Evolutionary conservation across 2,797 vertebrate species (phyloP), one percentile per base, ranked within the genome.

Genomic region (Margarornis squamiger): DNA sequence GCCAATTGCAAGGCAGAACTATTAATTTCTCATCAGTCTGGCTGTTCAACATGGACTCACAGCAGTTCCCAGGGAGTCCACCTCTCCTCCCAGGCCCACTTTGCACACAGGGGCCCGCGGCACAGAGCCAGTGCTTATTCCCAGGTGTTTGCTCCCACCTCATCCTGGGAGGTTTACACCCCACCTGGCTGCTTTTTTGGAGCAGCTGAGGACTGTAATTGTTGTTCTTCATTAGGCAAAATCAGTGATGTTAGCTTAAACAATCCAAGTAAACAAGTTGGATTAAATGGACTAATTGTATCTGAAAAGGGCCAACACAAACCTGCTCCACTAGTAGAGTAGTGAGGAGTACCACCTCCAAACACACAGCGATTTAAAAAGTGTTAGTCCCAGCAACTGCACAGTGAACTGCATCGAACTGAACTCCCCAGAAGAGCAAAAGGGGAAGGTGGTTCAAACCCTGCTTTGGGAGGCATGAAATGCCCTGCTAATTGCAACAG

Each of bases 101-200:
- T 10, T 0, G 1, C 48, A 72, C 6, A 5, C 20, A 39, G 45
- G 54, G 29, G 27, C 36, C 20, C 41, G 43, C 0, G 0, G 74
- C 36, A 48, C 22, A 6, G 38, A 72, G 58, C 27, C 84, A 51
- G 23, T 1, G 63, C 43, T 76, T 8, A 46, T 34, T 83, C 63
- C 38, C 71, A 43, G 12, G 36, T 61, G 34, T 55, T 55, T 61
- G 46, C 39, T 86, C 70, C 66, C 45, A 58, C 29, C 87, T 74
- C 34, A 8, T n/a, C 26, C 72, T 0, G 0, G 7, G n/a, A 79
- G 51, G 45, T 45, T 41, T 18, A 21, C 29, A 61, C 10, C 32
- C 46, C 71, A 82, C 67, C 43, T 71, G 87, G 23, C 29, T 73
- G 32, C 39, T 63, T 49, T 63, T 82, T 9, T 45, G 5, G 10